Conservation (phyloP, 2,113 vertebrate genomes). For the human region GRCh38 chr5:164170501-164171000, state of each 20-base stretch:
- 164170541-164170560: neutral
- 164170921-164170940: neutral
- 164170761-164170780: neutral
- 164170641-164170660: neutral
- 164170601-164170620: neutral
- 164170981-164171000: conserved; percentile 54
- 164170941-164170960: neutral
- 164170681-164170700: neutral
- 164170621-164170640: neutral
- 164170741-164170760: neutral
- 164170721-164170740: neutral
- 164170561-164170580: neutral
- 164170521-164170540: neutral
- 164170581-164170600: neutral
- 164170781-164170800: neutral
- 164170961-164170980: neutral
- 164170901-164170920: neutral
- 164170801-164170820: neutral
- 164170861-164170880: neutral
- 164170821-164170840: neutral
- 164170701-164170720: neutral
- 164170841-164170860: neutral
- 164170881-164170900: neutral
- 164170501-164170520: neutral
- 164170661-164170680: neutral